Evolutionary conservation across 2,888 invertebrate species (phyloP).

Genomic region (Blera fallax): DNA sequence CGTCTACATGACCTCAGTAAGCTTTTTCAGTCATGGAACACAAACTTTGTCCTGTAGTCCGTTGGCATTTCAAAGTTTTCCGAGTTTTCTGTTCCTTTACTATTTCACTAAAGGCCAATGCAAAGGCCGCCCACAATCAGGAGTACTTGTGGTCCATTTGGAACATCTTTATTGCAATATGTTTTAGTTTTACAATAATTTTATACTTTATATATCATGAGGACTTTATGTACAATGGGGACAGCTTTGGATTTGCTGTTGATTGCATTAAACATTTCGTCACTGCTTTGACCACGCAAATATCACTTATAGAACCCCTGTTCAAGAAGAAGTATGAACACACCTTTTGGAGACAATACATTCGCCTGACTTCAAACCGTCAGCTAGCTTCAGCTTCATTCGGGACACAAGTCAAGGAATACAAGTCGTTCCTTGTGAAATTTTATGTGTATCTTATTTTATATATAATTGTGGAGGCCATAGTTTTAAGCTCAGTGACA

Average conservation of each 20-base stretch:
- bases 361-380: conserved; percentile 12
- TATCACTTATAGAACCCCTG: conserved; percentile 45
- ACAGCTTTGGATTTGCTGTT: conserved; percentile 42
- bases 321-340: conserved; percentile 24
- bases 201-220: background rate
- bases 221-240: background rate
- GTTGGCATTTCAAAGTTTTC: conserved; percentile 59
- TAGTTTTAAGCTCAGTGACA: background rate
- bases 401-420: conserved; percentile 40
- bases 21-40: conserved; percentile 14
- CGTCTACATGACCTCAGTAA: background rate
- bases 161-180: background rate
- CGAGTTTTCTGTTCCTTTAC: conserved; percentile 42
- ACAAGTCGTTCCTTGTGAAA: conserved; percentile 45
- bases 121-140: background rate
- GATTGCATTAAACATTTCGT: conserved; percentile 28
- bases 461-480: background rate
- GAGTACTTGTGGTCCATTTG: conserved; percentile 21
- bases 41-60: conserved; percentile 39
- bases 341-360: conserved; percentile 54
- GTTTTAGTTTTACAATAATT: background rate
- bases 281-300: conserved; percentile 15
- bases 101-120: conserved; percentile 29
- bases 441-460: conserved; percentile 30
- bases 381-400: conserved; percentile 1